Base-by-base conservation (phyloP, 2,797 vertebrate genomes). In the Mormyrops attenuatus region DNA sequence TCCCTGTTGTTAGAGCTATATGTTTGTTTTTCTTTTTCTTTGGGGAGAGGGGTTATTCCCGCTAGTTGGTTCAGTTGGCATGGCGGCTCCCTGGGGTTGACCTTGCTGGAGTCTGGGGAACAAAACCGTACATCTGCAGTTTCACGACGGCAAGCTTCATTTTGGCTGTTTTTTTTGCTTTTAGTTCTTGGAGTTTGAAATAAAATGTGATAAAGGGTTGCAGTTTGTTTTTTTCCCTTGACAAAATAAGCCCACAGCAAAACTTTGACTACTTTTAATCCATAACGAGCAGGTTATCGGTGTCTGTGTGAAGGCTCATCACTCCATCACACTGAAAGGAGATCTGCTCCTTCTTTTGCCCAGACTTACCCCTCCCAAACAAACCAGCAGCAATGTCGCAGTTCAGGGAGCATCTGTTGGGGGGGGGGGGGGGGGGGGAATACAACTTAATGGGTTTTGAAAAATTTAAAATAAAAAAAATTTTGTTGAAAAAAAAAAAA, bases 201-300 rank as follows among this genome's bases (percentile, higher is more conserved):
- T 93, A 96, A 96, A 97, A 96, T 96, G 96, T 97, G 96, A 96
- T 95, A 96, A 95, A 85, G 84, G 95, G 95, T 95, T 96, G 96
- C 94, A 91, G 95, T 95, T 94, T 95, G 90, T 47, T 47, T 47
- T 44, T 82, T 82, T 82, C 77, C 41, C 44, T 44, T 82, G 17
- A 82, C 41, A n/a, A 47, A 44, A 47, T 82, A 44, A 82, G 77
- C 17, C 8, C 41, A 47, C 41, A n/a, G 8, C 38, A 82, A 82
- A 82, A 82, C 77, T 38, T 77, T 77, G 34, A 38, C 34, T 41
- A 34, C 34, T 38, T 77, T 77, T 77, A 77, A 77, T 77, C 69
- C 34, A 38, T 30, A 66, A 66, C 60, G 2, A 66, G 60, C 60
- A 41, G 69, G 34, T 77, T 77, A 41, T 38, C 69, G 2, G 5